Evolutionary conservation across 2,797 vertebrate species (phyloP), one percentile per base, ranked within the genome.

Genomic region (Lagorchestes hirsutus): DNA sequence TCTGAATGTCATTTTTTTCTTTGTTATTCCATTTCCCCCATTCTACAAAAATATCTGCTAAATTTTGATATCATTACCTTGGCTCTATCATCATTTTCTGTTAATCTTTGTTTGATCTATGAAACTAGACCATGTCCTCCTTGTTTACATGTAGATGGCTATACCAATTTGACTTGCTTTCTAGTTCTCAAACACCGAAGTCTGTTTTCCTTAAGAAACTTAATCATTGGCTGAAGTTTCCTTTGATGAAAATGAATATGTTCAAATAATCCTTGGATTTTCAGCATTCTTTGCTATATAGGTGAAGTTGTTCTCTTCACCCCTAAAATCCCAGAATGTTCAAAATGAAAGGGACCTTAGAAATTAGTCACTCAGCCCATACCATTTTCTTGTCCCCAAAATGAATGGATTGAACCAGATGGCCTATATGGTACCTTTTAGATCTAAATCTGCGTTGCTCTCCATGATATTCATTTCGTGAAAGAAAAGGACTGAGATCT

Each of bases 81-180:
- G 92, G 93, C 93, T 93, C 59, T 95, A 57, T 92, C 11, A 54
- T 52, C 14, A 56, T 93, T 94, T 92, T 54, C 18, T 62, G 54
- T 74, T 10, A 18, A 87, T 3, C 13, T 93, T 16, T 58, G 57
- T 93, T 62, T 92, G 59, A 28, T 62, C 59, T 90, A 90, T 22
- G 90, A 67, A 28, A 2, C 22, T 87, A 82, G n/a, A 54, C 34
- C 16, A 62, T 8, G 22, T 94, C 14, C 13, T 14, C 29, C 5
- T 93, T 52, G n/a, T 62, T 62, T 62, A 62, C 91, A 59, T 95
- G 93, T 67, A 87, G 29, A 55, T 95, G 91, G 92, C 24, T 92
- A 92, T 50, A 56, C 34, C 91, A 92, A 59, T 4, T 87, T 34
- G 82, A 27, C 40, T 24, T 52, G 94, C 28, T 46, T 91, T 96